Base-by-base conservation (phyloP, 2,113 vertebrate species). In the Corythoichthys intestinalis region DNA sequence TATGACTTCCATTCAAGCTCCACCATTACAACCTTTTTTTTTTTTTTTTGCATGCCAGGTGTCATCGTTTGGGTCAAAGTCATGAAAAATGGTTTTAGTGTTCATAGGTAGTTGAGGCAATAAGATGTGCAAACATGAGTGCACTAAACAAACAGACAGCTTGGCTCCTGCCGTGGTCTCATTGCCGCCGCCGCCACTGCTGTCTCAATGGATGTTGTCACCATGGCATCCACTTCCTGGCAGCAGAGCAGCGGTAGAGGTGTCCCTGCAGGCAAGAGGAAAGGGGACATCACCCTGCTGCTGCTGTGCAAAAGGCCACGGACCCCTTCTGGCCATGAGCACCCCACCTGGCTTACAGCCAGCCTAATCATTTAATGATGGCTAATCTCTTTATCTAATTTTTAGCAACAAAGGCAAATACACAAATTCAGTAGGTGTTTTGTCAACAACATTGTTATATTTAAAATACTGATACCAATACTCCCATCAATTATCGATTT, bases 261-360 rank as follows among this genome's bases (percentile, higher is more conserved):
- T 91, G 88, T 90, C 84, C 84, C 81, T 53, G 70, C 77, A 44
- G 81, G 85, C 75, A 8, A 14, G 68, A 73, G 67, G 64, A 77
- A 81, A 80, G 72, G 47, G 77, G 79, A 72, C 67, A 20, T 63
- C 69, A 82, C 54, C 78, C 69, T 44, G 72, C 83, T 72, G 80
- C 74, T 76, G 68, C 77, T 63, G 78, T 60, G 64, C 80, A 73
- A 87, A 87, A 91, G 87, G 89, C 80, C 89, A 88, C 50, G 14
- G 66, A 76, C 86, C 85, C 83, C 86, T 78, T 77, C 70, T 14
- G 58, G 80, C 83, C 77, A 56, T 65, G 48, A 6, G 37, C 65
- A 9, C 41, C 77, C 80, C 76, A 71, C 34, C 13, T 1, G 56
- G 56, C 74, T 63, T 71, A 82, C 77, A 81, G 67, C 74, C 73